A percentile compares a stretch with the other conserved stretches of the same genome.
These are phyloP conservation scores for Anoura caudifer DNA, from an alignment of 2,113 vertebrate species.

Conservation along the genomic window DNA sequence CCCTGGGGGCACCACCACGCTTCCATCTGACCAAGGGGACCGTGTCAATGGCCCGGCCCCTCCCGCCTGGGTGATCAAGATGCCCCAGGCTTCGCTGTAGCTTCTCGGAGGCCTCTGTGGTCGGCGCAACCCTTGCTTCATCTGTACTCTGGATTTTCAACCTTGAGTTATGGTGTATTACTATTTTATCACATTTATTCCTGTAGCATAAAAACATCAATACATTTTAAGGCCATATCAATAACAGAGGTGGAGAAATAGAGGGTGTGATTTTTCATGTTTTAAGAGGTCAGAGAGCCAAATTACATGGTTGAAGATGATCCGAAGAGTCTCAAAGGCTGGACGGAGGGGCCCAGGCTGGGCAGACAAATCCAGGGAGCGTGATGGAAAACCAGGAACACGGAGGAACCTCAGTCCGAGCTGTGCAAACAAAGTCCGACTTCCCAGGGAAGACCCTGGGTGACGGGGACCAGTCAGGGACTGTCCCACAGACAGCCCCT, in stretches of 20 bases:
- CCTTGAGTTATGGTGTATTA: not conserved
- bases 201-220: not conserved
- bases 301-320: not conserved
- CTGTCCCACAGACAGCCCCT: not conserved
- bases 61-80: not conserved
- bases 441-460: not conserved
- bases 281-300: not conserved
- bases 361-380: not conserved
- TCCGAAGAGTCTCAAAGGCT: not conserved
- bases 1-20: fast-evolving
- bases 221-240: not conserved
- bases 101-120: fast-evolving
- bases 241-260: not conserved
- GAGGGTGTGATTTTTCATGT: not conserved
- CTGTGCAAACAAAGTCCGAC: not conserved
- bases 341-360: not conserved
- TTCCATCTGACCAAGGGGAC: not conserved
- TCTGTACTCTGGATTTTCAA: not conserved
- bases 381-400: fast-evolving
- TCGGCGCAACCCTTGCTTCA: not conserved
- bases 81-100: not conserved
- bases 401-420: not conserved
- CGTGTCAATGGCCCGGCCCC: not conserved
- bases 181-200: not conserved
- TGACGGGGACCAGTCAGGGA: fast-evolving